A percentile compares a stretch with the other conserved stretches of the same genome.
Conservation (phyloP, 2,113 vertebrate species). For the Taxidea taxus region DNA sequence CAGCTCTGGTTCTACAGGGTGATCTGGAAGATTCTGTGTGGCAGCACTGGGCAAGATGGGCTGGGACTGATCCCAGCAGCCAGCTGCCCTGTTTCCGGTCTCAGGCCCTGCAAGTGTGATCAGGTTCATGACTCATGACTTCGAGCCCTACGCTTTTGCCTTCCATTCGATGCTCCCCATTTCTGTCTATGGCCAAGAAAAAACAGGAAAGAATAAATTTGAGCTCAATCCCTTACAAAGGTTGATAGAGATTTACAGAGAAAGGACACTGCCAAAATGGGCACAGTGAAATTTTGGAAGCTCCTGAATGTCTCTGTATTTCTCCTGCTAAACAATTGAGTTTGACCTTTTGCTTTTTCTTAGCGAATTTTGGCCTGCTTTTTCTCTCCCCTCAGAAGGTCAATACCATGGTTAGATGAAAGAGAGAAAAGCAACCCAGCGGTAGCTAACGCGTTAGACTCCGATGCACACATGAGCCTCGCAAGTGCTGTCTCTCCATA, state of each 20-base stretch:
- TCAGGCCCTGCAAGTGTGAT: not conserved
- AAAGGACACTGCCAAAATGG: not conserved
- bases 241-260: not conserved
- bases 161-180: fast-evolving
- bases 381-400: not conserved
- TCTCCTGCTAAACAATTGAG: not conserved
- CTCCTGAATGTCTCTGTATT: not conserved
- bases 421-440: not conserved
- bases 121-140: not conserved
- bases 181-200: not conserved
- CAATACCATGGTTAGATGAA: not conserved
- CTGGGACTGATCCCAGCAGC: not conserved
- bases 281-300: not conserved
- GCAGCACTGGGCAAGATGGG: fast-evolving
- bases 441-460: fast-evolving
- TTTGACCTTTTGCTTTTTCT: not conserved
- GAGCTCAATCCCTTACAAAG: not conserved
- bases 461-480: fast-evolving
- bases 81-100: fast-evolving
- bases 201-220: not conserved
- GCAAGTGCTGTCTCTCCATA: fast-evolving
- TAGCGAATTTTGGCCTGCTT: not conserved
- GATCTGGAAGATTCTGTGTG: fast-evolving
- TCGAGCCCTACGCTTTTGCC: no score
- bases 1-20: not conserved